Percentiles rank a stretch among this genome's conserved stretches.
Evolutionary conservation across 2,888 invertebrate genomes (phyloP).

Genomic region (Belgica antarctica): DNA sequence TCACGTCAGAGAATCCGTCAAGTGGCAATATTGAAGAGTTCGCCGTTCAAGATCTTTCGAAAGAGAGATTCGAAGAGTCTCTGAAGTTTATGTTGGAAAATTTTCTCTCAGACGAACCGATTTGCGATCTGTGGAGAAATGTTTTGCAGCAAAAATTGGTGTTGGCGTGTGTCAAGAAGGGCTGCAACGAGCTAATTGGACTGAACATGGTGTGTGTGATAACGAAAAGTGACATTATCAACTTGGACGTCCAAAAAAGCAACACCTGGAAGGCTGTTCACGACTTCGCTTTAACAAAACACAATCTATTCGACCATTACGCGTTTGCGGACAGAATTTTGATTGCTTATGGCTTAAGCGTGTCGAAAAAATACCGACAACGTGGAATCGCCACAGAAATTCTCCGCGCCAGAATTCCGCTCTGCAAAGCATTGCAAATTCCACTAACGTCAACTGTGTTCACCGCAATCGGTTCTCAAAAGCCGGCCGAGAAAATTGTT

Average conservation of each 20-base stretch:
- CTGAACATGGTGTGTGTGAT: constrained; percentile 49
- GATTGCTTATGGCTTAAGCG: constrained; percentile 57
- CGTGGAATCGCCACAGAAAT: constrained; percentile 56
- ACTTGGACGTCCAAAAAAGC: constrained; percentile 12
- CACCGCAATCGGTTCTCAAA: constrained; percentile 35
- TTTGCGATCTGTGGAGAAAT: constrained; percentile 49
- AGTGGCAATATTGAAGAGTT: constrained; percentile 51
- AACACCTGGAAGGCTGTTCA: constrained; percentile 24
- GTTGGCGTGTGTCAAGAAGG: constrained; percentile 50
- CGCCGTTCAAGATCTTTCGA: constrained; percentile 58
- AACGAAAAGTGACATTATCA: constrained; percentile 41
- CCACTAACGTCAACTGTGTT: constrained; percentile 46
- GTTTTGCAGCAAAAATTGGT: constrained; percentile 49
- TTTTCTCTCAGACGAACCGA: constrained; percentile 59
- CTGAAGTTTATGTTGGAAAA: constrained; percentile 54
- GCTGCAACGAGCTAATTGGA: constrained; percentile 51
- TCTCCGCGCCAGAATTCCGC: constrained; percentile 52
- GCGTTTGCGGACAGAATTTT: constrained; percentile 54
- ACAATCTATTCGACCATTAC: constrained; percentile 54
- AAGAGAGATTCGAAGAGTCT: constrained; percentile 54
- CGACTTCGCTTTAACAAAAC: constrained; percentile 51
- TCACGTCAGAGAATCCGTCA: not conserved
- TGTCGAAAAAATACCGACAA: constrained; percentile 56
- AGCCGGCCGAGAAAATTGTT: constrained; percentile 22
- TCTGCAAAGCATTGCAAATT: constrained; percentile 58